Conservation (phyloP, 2,888 invertebrate genomes). For the Plagodis dolabraria region DNA sequence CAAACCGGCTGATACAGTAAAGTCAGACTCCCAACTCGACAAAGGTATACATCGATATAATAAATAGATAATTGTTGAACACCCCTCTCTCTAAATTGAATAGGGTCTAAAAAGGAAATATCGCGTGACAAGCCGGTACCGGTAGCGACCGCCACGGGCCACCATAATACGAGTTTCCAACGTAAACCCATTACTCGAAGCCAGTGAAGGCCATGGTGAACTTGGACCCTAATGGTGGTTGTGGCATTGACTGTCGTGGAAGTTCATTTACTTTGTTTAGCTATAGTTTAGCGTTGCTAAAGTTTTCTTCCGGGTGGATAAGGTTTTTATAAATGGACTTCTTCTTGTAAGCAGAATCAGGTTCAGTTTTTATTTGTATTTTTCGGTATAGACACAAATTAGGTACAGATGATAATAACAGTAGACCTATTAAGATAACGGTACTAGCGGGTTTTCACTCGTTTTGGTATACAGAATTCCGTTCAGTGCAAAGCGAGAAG, state of each 20-base stretch:
- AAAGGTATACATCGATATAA: too few species aligned
- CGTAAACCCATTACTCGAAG: slow-evolving; percentile 39
- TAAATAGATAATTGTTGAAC: too few species aligned
- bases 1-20: too few species aligned
- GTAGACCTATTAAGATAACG: too few species aligned
- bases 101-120: slow-evolving; percentile 18
- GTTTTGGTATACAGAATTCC: too few species aligned
- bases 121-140: slow-evolving; percentile 37
- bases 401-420: too few species aligned
- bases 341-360: too few species aligned
- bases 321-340: background rate
- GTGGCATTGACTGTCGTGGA: slow-evolving; percentile 43
- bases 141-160: slow-evolving; percentile 5
- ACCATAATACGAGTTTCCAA: slow-evolving; percentile 36
- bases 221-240: slow-evolving; percentile 52
- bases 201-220: slow-evolving; percentile 51
- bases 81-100: background rate
- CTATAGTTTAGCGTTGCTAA: background rate
- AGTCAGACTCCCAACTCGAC: too few species aligned
- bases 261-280: background rate
- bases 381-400: too few species aligned
- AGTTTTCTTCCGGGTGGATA: slow-evolving; percentile 6
- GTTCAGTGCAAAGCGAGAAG: too few species aligned
- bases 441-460: too few species aligned
- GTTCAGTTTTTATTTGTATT: too few species aligned